Conservation (phyloP, 2,797 vertebrate genomes). For the Sebastes kiyomatsui region DNA sequence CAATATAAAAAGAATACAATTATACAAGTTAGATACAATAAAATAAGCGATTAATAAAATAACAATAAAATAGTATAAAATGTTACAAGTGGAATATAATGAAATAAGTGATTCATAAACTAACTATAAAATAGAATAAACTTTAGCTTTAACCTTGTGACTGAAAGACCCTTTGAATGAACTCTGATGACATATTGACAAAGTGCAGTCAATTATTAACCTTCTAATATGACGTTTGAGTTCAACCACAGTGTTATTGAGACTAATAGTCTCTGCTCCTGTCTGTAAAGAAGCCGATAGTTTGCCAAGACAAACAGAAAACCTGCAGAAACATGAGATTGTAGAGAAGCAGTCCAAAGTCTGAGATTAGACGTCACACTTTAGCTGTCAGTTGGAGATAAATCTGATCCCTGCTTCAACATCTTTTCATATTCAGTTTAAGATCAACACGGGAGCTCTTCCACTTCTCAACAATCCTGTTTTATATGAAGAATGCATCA, state of each 20-base stretch:
- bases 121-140: no score
- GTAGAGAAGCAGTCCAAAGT: slow-evolving; percentile 4
- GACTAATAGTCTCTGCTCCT: fast-evolving
- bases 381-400: not conserved
- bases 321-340: not conserved
- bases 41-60: not conserved
- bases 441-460: not conserved
- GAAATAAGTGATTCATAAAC: no score
- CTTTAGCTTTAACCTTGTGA: not conserved
- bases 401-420: not conserved
- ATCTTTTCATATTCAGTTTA: not conserved
- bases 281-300: not conserved
- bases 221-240: no score
- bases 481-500: not conserved
- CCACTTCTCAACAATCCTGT: not conserved
- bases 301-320: not conserved
- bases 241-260: not conserved
- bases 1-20: no score
- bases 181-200: not conserved
- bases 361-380: not conserved
- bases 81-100: no score
- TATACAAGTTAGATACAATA: no score
- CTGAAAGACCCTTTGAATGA: not conserved
- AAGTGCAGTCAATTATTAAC: not conserved
- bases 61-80: not conserved